Base-by-base conservation (phyloP, 2,797 vertebrate genomes). In the Gambelia wislizenii region DNA sequence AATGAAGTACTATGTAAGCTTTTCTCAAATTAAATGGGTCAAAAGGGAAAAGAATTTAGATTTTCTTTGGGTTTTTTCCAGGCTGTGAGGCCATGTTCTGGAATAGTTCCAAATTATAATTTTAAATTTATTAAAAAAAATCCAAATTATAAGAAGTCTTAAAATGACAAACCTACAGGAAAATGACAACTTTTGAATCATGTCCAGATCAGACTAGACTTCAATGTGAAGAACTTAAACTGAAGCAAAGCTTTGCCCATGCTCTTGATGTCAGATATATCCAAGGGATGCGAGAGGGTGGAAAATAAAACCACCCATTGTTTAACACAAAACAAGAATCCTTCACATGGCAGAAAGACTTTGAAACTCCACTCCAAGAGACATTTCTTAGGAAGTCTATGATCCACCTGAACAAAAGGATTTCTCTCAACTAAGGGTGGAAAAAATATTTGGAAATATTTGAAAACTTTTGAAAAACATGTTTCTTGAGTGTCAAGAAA, bases 21-120 rank as follows among this genome's bases (percentile, higher is more conserved):
- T 56, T 81, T 27, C 39, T 70, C 36, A 59, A 56, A 30, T 30
- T 87, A 33, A 56, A 72, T 56, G 52, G 67, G 86, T 81, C 78
- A 87, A 81, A 87, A 74, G 67, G 36, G 39, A 70, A 81, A 87
- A 72, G 20, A 72, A 81, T 59, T 87, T 81, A n/a, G n/a, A n/a
- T n/a, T n/a, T n/a, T n/a, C n/a, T n/a, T n/a, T n/a, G n/a, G n/a
- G n/a, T n/a, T n/a, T n/a, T n/a, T n/a, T n/a, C n/a, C n/a, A n/a
- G n/a, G n/a, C n/a, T n/a, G n/a, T n/a, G n/a, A n/a, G n/a, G n/a
- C n/a, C n/a, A n/a, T n/a, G n/a, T n/a, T n/a, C n/a, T n/a, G n/a
- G n/a, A n/a, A n/a, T n/a, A n/a, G n/a, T n/a, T n/a, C n/a, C n/a
- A n/a, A n/a, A n/a, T n/a, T n/a, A n/a, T n/a, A n/a, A n/a, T n/a